phyloP scores from a whole-genome alignment of 2,888 invertebrate genomes.

The Machimus atricapillus region DNA sequence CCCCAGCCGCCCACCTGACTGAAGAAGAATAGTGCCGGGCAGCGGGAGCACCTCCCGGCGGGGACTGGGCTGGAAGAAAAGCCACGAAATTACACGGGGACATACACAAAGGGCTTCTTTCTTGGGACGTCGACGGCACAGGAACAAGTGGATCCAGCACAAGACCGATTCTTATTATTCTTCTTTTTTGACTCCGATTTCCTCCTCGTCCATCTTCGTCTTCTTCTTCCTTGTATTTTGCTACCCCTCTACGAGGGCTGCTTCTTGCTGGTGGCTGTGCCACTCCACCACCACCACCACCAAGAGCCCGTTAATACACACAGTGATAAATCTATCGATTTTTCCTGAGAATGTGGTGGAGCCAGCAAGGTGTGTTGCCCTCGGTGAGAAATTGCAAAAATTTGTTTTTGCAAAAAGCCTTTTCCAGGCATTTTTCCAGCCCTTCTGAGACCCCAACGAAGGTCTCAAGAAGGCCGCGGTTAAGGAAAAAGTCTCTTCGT shows the following conservation, averaged over 20 bases:
- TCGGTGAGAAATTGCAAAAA: constrained; percentile 48
- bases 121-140: neutral
- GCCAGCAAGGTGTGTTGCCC: constrained; percentile 62
- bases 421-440: neutral
- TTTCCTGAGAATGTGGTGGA: constrained; percentile 56
- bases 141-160: constrained; percentile 36
- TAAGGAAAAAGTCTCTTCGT: neutral
- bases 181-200: constrained; percentile 27
- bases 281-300: constrained; percentile 14
- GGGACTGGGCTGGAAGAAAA: neutral
- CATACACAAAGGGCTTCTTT: constrained; percentile 33
- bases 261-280: neutral
- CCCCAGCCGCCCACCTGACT: neutral
- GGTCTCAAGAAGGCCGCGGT: neutral
- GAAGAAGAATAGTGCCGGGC: neutral
- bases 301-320: neutral
- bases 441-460: neutral
- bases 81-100: constrained; percentile 35
- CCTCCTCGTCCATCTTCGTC: constrained; percentile 8
- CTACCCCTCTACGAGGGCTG: constrained; percentile 26
- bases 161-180: constrained; percentile 1
- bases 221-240: constrained; percentile 24
- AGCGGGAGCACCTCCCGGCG: neutral
- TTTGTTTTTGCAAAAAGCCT: constrained; percentile 30
- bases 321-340: constrained; percentile 50